Percentiles rank a stretch among this genome's conserved stretches.
Evolutionary conservation across 2,797 vertebrate genomes (phyloP).

Genomic region (Notoglanidium macrostoma): DNA sequence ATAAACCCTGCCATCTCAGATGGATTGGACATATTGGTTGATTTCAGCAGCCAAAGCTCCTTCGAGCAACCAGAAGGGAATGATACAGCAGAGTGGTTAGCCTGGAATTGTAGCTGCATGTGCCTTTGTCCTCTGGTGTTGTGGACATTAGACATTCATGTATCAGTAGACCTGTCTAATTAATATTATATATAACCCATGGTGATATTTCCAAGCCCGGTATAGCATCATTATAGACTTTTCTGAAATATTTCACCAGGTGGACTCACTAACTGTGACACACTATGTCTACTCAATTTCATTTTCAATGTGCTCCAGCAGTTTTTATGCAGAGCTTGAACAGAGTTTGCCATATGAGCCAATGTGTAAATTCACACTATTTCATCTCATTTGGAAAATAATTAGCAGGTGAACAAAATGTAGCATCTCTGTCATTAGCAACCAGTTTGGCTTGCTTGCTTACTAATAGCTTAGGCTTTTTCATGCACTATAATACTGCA

Average conservation of each 20-base stretch:
- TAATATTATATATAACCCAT: constrained; percentile 26
- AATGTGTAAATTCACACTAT: constrained; percentile 8
- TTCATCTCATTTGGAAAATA: constrained; percentile 8
- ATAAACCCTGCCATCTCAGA: constrained; percentile 17
- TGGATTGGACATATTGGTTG: constrained; percentile 35
- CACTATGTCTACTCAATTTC: neutral
- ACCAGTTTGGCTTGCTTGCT: neutral
- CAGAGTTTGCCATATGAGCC: neutral
- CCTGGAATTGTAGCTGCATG: constrained; percentile 28
- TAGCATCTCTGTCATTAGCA: neutral
- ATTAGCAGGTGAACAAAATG: constrained; percentile 27
- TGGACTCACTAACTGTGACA: neutral
- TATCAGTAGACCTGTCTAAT: constrained; percentile 30
- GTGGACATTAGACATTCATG: constrained; percentile 17
- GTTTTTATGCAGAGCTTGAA: constrained; percentile 11
- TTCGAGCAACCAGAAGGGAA: constrained; percentile 25
- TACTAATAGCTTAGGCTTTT: constrained; percentile 2
- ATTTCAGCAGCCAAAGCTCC: constrained; percentile 33
- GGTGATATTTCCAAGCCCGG: constrained; percentile 10
- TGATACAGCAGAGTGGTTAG: constrained; percentile 23
- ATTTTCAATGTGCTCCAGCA: neutral
- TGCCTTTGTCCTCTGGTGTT: constrained; percentile 10
- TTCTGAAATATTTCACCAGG: constrained; percentile 22
- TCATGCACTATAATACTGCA: constrained; percentile 2
- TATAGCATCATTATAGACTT: constrained; percentile 10